Evolutionary conservation across 2,888 invertebrate species (phyloP).

Genomic region (Agonopterix subpropinquella): DNA sequence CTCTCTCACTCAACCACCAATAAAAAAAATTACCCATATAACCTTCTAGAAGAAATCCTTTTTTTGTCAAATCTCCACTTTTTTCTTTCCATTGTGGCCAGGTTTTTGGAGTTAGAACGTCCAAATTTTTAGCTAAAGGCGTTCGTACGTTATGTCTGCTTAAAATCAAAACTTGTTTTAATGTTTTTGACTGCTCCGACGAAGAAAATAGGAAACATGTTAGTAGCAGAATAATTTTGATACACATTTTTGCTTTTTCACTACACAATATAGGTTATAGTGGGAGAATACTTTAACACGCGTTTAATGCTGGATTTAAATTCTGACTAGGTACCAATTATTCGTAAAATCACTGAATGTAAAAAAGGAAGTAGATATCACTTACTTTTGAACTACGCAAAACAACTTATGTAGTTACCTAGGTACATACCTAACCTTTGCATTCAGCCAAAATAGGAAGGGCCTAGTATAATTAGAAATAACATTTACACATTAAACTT

Average conservation of each 20-base stretch:
- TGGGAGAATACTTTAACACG: too few relatives aligned
- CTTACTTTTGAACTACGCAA: too few relatives aligned
- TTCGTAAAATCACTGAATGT: too few relatives aligned
- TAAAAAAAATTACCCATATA: constrained; percentile 46
- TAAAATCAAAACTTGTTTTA: constrained; percentile 46
- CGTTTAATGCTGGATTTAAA: too few relatives aligned
- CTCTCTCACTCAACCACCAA: constrained; percentile 34
- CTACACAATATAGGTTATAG: too few relatives aligned
- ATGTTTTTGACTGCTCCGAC: constrained; percentile 6
- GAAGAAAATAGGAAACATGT: not conserved
- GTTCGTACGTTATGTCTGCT: constrained; percentile 55
- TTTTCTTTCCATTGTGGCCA: constrained; percentile 53
- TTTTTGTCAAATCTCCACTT: constrained; percentile 44
- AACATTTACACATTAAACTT: too few relatives aligned
- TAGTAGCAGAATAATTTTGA: not conserved
- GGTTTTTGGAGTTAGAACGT: constrained; percentile 32
- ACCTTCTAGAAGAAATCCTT: constrained; percentile 48
- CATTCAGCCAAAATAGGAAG: too few relatives aligned
- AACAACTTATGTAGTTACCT: too few relatives aligned
- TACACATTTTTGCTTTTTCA: not conserved
- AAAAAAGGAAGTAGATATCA: too few relatives aligned
- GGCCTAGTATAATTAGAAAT: too few relatives aligned
- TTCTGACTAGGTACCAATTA: too few relatives aligned
- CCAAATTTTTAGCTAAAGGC: constrained; percentile 43
- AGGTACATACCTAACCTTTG: too few relatives aligned